These are phyloP conservation scores for Enteromius treurensis DNA, from an alignment of 2,797 vertebrate genomes.

Conservation along the genomic window DNA sequence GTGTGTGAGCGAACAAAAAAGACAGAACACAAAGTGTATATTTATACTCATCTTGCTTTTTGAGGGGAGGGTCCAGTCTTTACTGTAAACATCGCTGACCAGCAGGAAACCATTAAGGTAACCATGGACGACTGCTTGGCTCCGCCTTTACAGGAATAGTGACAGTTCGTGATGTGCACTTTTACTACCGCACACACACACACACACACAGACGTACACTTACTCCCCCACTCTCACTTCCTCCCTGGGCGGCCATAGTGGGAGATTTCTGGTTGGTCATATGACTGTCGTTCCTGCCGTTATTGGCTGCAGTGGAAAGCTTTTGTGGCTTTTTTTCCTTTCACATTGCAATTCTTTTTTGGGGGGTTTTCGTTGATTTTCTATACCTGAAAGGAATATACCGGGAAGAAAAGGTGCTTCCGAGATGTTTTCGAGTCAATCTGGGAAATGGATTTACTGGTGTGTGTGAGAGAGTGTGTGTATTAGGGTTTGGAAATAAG, in stretches of 20 bases:
- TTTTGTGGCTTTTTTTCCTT: constrained; percentile 15
- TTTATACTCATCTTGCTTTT: constrained; percentile 52
- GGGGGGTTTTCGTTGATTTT: not conserved
- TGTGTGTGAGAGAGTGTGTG: not conserved
- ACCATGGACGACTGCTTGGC: constrained; percentile 40
- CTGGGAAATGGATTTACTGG: constrained; percentile 55
- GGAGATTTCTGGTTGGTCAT: constrained; percentile 40
- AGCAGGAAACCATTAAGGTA: constrained; percentile 63
- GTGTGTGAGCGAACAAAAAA: not conserved
- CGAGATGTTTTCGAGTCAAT: constrained; percentile 47
- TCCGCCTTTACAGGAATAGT: constrained; percentile 48
- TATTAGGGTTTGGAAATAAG: constrained; percentile 76
- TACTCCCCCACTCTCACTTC: constrained; percentile 51
- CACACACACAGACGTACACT: constrained; percentile 4
- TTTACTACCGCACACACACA: constrained; percentile 22
- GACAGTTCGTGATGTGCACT: constrained; percentile 50
- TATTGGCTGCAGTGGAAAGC: constrained; percentile 30
- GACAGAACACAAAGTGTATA: constrained; percentile 23
- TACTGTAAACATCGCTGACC: constrained; percentile 53
- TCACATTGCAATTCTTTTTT: not conserved
- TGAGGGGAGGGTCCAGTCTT: constrained; percentile 47
- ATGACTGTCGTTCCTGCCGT: constrained; percentile 8
- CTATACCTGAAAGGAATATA: not conserved
- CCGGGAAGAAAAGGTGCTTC: not conserved
- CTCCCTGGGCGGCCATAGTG: constrained; percentile 41